Evolutionary conservation across 2,888 invertebrate genomes (phyloP).

Genomic region (Drosophila flavopinicola): DNA sequence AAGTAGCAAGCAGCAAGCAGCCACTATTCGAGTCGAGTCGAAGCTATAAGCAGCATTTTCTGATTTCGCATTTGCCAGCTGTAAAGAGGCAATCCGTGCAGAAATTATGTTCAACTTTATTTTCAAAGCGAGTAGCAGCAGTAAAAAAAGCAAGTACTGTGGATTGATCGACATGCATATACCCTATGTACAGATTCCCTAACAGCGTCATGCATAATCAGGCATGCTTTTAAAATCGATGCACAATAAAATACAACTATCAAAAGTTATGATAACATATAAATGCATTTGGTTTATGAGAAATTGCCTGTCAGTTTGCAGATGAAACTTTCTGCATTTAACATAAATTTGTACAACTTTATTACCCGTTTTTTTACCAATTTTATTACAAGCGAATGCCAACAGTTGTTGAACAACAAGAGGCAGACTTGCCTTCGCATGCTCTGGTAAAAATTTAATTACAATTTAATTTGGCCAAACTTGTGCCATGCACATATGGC

Average conservation of each 20-base stretch:
- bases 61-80: constrained; percentile 50
- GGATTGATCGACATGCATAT: background rate
- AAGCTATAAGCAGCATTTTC: constrained; percentile 53
- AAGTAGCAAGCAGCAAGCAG: constrained; percentile 57
- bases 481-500: constrained; percentile 49
- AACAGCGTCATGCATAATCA: too few species aligned
- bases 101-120: constrained; percentile 76
- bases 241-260: background rate
- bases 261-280: background rate
- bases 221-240: too few species aligned
- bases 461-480: constrained; percentile 72
- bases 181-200: background rate
- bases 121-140: constrained; percentile 56
- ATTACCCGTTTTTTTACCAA: background rate
- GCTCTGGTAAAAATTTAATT: constrained; percentile 67
- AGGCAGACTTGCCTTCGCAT: constrained; percentile 4
- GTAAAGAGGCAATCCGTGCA: constrained; percentile 76
- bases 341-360: background rate
- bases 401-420: constrained; percentile 31
- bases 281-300: too few species aligned
- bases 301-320: too few species aligned
- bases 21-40: too few species aligned
- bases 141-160: constrained; percentile 19
- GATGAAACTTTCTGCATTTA: background rate
- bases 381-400: background rate